Conservation (phyloP, 2,797 vertebrate species). For the Eupleurogrammus muticus region DNA sequence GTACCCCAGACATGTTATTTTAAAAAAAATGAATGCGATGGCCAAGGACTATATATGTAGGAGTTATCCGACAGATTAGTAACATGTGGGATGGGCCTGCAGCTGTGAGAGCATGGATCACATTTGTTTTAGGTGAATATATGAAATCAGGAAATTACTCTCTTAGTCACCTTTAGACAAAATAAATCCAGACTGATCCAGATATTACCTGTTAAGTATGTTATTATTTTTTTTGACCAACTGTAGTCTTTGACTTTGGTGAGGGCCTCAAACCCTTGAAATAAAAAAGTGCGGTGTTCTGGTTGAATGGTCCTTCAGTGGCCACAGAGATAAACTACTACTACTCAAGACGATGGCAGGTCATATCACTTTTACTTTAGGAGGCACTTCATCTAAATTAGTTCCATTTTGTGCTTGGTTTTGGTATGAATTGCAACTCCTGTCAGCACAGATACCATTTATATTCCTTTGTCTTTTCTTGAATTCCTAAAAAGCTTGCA, state of each 20-base stretch:
- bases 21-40: constrained; percentile 4
- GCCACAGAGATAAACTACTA: neutral
- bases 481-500: constrained; percentile 49
- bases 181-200: neutral
- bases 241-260: neutral
- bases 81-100: neutral
- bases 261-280: no score
- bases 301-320: neutral
- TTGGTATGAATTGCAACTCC: constrained; percentile 11
- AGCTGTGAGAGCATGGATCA: constrained; percentile 28
- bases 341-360: neutral
- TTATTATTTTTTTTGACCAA: neutral
- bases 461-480: constrained; percentile 28
- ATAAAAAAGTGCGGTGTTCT: no score
- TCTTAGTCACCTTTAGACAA: constrained; percentile 7
- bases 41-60: neutral
- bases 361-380: no score
- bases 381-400: neutral
- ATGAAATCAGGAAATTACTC: constrained; percentile 13
- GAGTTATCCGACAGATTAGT: constrained; percentile 41
- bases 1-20: constrained; percentile 18
- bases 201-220: neutral
- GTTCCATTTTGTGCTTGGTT: constrained; percentile 4
- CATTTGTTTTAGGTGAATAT: constrained; percentile 21
- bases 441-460: constrained; percentile 2